phyloP scores from a whole-genome alignment of 2,888 invertebrate genomes.

The Loripinus fragilis region DNA sequence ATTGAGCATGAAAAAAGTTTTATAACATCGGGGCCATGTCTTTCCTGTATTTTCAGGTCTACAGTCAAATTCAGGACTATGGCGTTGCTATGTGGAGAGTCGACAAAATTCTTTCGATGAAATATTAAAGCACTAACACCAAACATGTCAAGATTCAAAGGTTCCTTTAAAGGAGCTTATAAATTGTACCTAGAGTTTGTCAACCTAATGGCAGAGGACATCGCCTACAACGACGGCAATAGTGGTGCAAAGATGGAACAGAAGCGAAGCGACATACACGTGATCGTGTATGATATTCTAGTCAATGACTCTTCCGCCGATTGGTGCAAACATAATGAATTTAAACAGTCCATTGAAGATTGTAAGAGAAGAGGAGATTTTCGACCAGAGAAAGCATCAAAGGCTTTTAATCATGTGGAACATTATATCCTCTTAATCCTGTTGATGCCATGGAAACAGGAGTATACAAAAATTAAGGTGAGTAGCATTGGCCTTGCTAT shows the following conservation, averaged over 20 bases:
- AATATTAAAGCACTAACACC: not conserved
- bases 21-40: no score
- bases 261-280: not conserved
- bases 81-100: not conserved
- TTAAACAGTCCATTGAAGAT: not conserved
- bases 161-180: not conserved
- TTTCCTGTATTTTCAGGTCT: no score
- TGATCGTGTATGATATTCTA: not conserved
- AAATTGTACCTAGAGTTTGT: not conserved
- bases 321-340: not conserved
- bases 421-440: constrained; percentile 61
- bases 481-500: no score
- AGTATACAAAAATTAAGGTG: constrained; percentile 66
- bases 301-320: not conserved
- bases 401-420: constrained; percentile 65
- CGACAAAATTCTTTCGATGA: not conserved
- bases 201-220: not conserved
- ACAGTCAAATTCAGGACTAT: no score
- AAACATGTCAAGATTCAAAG: not conserved
- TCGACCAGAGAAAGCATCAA: constrained; percentile 54
- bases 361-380: constrained; percentile 39
- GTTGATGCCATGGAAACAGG: constrained; percentile 68
- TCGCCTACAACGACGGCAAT: not conserved
- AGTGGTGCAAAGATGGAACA: not conserved
- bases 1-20: no score